A percentile compares a stretch with the other conserved stretches of the same genome.
Evolutionary conservation across 2,888 invertebrate species (phyloP).

Genomic region (Dioctria linearis): DNA sequence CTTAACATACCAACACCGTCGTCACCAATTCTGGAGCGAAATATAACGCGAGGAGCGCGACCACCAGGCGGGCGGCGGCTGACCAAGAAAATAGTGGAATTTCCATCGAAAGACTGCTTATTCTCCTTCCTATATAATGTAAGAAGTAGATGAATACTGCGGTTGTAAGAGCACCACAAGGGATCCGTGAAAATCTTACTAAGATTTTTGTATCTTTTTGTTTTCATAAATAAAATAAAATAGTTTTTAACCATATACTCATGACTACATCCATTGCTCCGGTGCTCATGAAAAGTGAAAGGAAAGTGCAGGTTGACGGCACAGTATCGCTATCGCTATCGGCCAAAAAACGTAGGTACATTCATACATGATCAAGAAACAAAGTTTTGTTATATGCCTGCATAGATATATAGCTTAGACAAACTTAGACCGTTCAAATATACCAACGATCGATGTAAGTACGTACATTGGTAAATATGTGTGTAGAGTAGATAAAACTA

Average conservation of each 20-base stretch:
- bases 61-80: background rate
- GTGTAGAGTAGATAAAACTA: conserved; percentile 54
- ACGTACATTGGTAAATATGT: conserved; percentile 27
- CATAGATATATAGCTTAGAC: background rate
- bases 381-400: background rate
- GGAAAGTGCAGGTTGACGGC: conserved; percentile 57
- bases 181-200: conserved; percentile 38
- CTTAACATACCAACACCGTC: conserved; percentile 3
- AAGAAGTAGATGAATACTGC: background rate
- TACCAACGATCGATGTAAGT: too few relatives aligned
- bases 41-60: conserved; percentile 16
- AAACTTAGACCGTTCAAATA: background rate
- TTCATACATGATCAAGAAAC: conserved; percentile 22
- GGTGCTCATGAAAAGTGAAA: conserved; percentile 57
- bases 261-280: conserved; percentile 21
- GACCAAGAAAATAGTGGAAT: conserved; percentile 30
- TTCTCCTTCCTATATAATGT: background rate
- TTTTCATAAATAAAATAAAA: background rate
- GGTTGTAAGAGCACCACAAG: background rate
- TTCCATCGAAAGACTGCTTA: conserved; percentile 29
- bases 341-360: conserved; percentile 15
- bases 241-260: conserved; percentile 28
- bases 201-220: conserved; percentile 24
- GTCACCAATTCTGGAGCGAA: conserved; percentile 44
- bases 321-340: conserved; percentile 24